These are phyloP conservation scores for Acrocephalus scirpaceus DNA, from an alignment of 2,797 vertebrate genomes.

Conservation along the genomic window DNA sequence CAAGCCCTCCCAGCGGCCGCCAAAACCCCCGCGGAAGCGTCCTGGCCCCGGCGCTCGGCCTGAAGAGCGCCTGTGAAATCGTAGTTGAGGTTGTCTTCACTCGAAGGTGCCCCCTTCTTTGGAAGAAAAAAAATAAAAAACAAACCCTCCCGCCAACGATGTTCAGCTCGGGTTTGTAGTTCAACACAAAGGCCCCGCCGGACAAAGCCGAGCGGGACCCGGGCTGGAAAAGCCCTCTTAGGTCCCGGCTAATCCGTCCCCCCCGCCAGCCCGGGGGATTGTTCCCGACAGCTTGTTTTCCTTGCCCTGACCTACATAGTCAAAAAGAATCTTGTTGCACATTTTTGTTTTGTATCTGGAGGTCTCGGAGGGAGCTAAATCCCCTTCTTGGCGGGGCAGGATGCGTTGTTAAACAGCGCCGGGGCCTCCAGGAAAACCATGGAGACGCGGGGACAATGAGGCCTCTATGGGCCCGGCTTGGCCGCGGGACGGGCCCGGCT, in stretches of 20 bases:
- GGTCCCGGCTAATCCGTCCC: slow-evolving; percentile 61
- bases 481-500: neutral
- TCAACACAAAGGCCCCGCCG: neutral
- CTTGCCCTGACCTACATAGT: slow-evolving; percentile 70
- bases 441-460: slow-evolving; percentile 52
- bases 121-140: neutral
- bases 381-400: slow-evolving; percentile 52
- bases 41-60: neutral
- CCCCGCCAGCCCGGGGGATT: slow-evolving; percentile 38
- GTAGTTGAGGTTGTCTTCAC: neutral
- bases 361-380: slow-evolving; percentile 62
- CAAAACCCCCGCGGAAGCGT: neutral
- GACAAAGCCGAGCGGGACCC: slow-evolving; percentile 26
- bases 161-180: slow-evolving; percentile 36
- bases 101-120: slow-evolving; percentile 23
- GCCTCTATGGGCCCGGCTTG: slow-evolving; percentile 33
- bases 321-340: slow-evolving; percentile 69
- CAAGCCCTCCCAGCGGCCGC: neutral
- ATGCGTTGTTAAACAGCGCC: slow-evolving; percentile 59
- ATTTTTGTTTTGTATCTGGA: slow-evolving; percentile 65
- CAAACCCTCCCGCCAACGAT: neutral
- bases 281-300: slow-evolving; percentile 61
- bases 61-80: slow-evolving; percentile 37
- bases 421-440: slow-evolving; percentile 46
- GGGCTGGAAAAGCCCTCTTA: slow-evolving; percentile 60